phyloP scores from a whole-genome alignment of 2,888 invertebrate genomes.

The Lepidocyrtinus sp. region DNA sequence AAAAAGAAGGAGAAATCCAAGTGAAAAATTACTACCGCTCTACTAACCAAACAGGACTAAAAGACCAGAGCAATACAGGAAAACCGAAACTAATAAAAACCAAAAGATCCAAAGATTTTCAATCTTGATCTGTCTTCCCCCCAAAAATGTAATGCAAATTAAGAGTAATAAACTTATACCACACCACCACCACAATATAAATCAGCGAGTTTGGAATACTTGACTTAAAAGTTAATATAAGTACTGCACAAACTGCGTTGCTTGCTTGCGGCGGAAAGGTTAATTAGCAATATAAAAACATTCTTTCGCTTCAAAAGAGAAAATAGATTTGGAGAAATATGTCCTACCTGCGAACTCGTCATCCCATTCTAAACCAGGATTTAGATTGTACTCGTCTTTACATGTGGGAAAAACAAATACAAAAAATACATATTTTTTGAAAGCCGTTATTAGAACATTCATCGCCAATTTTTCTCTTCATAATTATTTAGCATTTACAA shows the following conservation, averaged over 20 bases:
- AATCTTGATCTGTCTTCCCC: not conserved
- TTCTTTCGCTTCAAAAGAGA: slow-evolving; percentile 4
- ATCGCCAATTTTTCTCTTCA: not conserved
- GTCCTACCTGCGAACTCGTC: slow-evolving; percentile 99
- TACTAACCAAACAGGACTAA: not conserved
- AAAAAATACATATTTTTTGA: slow-evolving; percentile 53
- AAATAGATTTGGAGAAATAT: slow-evolving; percentile 67
- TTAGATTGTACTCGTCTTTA: slow-evolving; percentile 99
- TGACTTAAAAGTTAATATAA: slow-evolving; percentile 24
- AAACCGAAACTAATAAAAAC: slow-evolving; percentile 11
- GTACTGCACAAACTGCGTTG: slow-evolving; percentile 45
- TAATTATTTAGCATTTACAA: not conserved
- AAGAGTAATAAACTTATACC: not conserved
- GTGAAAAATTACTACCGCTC: too few relatives aligned
- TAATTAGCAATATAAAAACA: slow-evolving; percentile 37
- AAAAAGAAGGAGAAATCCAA: slow-evolving; percentile 23
- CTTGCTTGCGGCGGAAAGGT: slow-evolving; percentile 44
- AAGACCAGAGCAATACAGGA: not conserved
- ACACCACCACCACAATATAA: not conserved
- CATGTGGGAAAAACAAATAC: slow-evolving; percentile 76
- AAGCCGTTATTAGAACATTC: slow-evolving; percentile 44
- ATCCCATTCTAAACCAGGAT: slow-evolving; percentile 99
- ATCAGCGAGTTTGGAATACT: slow-evolving; percentile 11
- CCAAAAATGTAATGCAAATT: not conserved
- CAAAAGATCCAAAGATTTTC: not conserved